Evolutionary conservation across 2,797 vertebrate genomes (phyloP).

Genomic region (Enteromius fasciolatus): DNA sequence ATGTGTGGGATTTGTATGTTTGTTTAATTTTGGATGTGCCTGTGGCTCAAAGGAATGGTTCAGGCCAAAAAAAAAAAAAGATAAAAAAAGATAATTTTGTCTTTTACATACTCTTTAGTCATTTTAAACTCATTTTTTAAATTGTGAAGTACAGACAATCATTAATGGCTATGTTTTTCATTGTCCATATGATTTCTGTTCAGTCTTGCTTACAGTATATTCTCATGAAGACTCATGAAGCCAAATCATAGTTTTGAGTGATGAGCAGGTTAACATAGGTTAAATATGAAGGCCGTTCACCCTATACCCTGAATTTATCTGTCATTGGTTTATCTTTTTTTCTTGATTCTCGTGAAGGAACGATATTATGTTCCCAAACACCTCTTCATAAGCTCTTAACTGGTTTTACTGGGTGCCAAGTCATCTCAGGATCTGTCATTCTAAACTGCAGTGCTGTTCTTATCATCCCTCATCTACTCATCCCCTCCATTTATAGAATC

Average conservation of each 20-base stretch:
- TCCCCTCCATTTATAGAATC: slow-evolving; percentile 55
- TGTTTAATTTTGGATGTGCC: slow-evolving; percentile 43
- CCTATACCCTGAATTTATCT: not conserved
- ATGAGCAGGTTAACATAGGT: slow-evolving; percentile 26
- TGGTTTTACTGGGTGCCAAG: slow-evolving; percentile 31
- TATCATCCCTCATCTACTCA: slow-evolving; percentile 73
- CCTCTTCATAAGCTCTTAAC: slow-evolving; percentile 38
- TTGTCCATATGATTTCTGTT: not conserved
- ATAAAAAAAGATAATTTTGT: not conserved
- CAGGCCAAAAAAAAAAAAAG: not conserved
- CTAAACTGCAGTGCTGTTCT: slow-evolving; percentile 66
- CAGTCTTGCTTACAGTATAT: not conserved
- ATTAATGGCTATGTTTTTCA: not conserved
- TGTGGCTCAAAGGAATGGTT: slow-evolving; percentile 12
- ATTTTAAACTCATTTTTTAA: not conserved
- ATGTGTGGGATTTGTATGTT: slow-evolving; percentile 36
- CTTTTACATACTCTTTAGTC: not conserved
- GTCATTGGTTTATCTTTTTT: slow-evolving; percentile 22
- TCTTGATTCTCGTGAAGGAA: slow-evolving; percentile 17
- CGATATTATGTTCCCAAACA: slow-evolving; percentile 36
- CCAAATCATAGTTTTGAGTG: not conserved
- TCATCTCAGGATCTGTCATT: slow-evolving; percentile 48
- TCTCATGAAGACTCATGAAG: not conserved
- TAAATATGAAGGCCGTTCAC: not conserved
- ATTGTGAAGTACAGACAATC: not conserved